Evolutionary conservation across 2,113 vertebrate species (phyloP).

Genomic region (Pipra filicauda): DNA sequence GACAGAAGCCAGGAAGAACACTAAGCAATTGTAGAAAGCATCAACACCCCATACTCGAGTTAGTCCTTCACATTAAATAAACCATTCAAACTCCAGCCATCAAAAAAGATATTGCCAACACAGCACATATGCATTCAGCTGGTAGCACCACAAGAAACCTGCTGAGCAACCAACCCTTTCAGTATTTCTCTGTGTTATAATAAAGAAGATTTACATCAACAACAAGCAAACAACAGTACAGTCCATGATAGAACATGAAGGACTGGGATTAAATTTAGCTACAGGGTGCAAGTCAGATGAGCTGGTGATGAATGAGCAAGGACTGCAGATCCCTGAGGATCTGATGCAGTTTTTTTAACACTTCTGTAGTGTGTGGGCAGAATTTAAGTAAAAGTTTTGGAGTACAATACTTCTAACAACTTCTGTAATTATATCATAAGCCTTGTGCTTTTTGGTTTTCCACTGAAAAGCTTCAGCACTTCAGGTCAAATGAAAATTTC

Average conservation of each 20-base stretch:
- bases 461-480: background rate
- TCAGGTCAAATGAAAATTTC: background rate
- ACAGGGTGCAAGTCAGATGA: constrained; percentile 30
- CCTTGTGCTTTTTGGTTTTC: background rate
- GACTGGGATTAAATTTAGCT: constrained; percentile 7
- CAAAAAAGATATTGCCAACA: background rate
- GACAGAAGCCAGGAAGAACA: background rate
- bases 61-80: background rate
- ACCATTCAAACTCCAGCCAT: background rate
- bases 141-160: background rate
- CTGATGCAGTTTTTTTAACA: background rate
- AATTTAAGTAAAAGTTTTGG: constrained; percentile 7
- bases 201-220: background rate
- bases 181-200: background rate
- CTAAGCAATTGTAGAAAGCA: background rate
- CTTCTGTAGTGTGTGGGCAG: constrained; percentile 6
- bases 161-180: background rate
- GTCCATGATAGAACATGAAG: background rate
- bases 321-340: background rate
- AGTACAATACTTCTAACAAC: background rate
- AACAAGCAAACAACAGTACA: background rate
- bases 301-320: constrained; percentile 42
- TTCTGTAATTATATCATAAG: background rate
- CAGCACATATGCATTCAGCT: background rate
- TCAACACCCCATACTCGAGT: background rate